Percentiles rank a stretch among this genome's conserved stretches.
phyloP scores from a whole-genome alignment of 2,888 invertebrate genomes.

The Amphipyra berbera region DNA sequence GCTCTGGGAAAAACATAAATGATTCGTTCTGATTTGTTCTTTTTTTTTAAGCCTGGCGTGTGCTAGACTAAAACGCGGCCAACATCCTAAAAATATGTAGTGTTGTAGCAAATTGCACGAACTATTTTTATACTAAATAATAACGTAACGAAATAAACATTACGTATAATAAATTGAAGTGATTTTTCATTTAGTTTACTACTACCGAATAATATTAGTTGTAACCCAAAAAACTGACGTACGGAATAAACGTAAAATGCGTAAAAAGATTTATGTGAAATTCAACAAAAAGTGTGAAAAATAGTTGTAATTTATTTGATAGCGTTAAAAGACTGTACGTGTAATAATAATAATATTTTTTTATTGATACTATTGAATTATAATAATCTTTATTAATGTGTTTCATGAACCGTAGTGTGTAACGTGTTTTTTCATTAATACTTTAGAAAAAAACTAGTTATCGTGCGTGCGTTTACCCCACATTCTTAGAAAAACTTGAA shows the following conservation, averaged over 20 bases:
- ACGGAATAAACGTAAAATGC: slow-evolving; percentile 4
- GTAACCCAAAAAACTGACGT: neutral
- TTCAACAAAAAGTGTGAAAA: slow-evolving; percentile 19
- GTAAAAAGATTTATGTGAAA: slow-evolving; percentile 16
- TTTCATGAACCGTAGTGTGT: slow-evolving; percentile 4
- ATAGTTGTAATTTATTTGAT: slow-evolving; percentile 22
- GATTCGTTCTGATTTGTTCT: slow-evolving; percentile 15
- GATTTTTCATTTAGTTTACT: slow-evolving; percentile 2
- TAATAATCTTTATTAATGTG: slow-evolving; percentile 14
- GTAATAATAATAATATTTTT: slow-evolving; percentile 17
- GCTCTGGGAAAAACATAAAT: slow-evolving; percentile 32
- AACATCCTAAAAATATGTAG: neutral
- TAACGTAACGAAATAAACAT: slow-evolving; percentile 6
- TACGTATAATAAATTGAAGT: neutral
- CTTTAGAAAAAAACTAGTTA: neutral
- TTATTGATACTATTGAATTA: slow-evolving; percentile 7
- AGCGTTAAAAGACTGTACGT: slow-evolving; percentile 7
- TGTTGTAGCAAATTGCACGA: neutral
- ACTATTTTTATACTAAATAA: neutral
- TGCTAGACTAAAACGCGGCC: neutral
- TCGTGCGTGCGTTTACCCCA: neutral
- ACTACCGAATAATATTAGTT: neutral
- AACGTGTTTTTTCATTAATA: neutral
- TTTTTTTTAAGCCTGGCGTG: slow-evolving; percentile 11
- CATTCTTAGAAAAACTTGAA: neutral